Percentiles rank a stretch among this genome's conserved stretches.
phyloP scores from a whole-genome alignment of 35 echinoderm and acorn worm species.

The Apostichopus parvimensis region DNA sequence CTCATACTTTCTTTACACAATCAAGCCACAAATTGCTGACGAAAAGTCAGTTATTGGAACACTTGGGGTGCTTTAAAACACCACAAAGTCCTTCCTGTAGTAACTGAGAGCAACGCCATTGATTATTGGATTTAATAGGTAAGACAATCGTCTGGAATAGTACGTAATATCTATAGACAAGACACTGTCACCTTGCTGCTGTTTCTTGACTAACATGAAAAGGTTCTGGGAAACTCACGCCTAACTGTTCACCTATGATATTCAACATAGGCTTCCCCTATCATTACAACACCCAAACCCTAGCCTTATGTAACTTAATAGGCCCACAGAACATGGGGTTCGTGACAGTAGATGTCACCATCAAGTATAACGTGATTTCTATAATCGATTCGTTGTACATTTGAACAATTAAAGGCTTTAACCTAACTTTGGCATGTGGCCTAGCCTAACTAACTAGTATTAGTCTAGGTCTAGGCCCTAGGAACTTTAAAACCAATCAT shows the following conservation, averaged over 20 bases:
- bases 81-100: constrained; percentile 28
- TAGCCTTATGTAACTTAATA: too few relatives aligned
- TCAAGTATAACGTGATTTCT: too few relatives aligned
- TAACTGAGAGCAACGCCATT: neutral
- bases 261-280: too few relatives aligned
- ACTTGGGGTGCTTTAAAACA: constrained; percentile 15
- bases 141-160: constrained; percentile 20
- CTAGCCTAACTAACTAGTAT: too few relatives aligned
- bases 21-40: constrained; percentile 34
- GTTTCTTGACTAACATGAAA: constrained; percentile 9
- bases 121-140: constrained; percentile 32
- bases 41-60: constrained; percentile 41
- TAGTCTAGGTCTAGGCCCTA: too few relatives aligned
- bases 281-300: too few relatives aligned
- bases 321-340: too few relatives aligned
- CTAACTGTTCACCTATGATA: neutral
- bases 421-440: too few relatives aligned
- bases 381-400: too few relatives aligned
- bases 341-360: too few relatives aligned
- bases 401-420: too few relatives aligned
- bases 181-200: neutral
- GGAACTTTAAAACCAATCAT: too few relatives aligned
- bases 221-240: neutral
- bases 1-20: constrained; percentile 13
- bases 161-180: neutral